Base-by-base conservation (phyloP, 2,888 invertebrate species). In the Ferrisia virgata region DNA sequence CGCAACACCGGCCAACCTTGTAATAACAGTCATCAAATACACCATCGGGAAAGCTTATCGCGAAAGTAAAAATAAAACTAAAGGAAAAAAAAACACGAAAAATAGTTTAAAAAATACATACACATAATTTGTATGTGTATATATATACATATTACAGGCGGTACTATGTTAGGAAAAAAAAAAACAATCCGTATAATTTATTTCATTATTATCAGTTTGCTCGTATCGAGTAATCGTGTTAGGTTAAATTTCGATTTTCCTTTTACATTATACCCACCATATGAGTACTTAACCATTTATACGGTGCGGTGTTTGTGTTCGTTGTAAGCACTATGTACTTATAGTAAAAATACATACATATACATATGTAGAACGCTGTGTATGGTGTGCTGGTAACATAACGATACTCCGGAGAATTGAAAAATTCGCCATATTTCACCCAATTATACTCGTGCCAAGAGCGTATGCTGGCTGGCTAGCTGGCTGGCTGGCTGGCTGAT, bases 1-100 rank as follows among this genome's bases (percentile, higher is more conserved):
- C 36, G 72, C 33, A 76, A 76, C 72, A 36, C 36, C 36, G 72
- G 36, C 72, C 72, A 76, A 76, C 33, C 72, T 36, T 76, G 72
- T 76, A 76, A 76, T 36, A 33, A 76, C 18, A 69, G 69, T 69
- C 31, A 69, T 69, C 69, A 31, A 69, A 33, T 69, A 31, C 69
- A 36, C 72, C 33, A 76, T 76, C 64, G 64, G 64, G 64, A 64
- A 64, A 64, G 64, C 64, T 64, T 64, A 64, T 64, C 64, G 64
- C 64, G 31, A 64, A 64, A 64, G 28, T 64, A 64, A 64, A 64
- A 64, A 28, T 64, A 64, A 25, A 25, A 9, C n/a, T n/a, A 28
- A 28, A 28, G 64, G 15, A 64, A 64, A 64, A 39, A 39, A 64
- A 64, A 64, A 58, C 64, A 64, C 25, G 64, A 28, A 64, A 64